Base-by-base conservation (phyloP, 2,113 vertebrate species). In the Rhinichthys klamathensis region DNA sequence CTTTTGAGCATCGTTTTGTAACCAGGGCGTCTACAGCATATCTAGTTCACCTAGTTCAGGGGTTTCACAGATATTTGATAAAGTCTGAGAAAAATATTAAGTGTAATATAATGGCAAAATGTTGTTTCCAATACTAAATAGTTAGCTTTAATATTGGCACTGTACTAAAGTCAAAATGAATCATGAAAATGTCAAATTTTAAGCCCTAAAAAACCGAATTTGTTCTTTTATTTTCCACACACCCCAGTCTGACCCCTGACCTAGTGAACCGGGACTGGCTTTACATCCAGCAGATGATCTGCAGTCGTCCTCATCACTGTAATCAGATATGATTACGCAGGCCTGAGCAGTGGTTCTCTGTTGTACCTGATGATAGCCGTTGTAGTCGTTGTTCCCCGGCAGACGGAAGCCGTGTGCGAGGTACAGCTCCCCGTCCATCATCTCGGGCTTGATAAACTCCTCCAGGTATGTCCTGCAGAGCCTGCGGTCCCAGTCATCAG, bases 401-500 rank as follows among this genome's bases (percentile, higher is more conserved):
- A 98, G 86, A 0, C 91, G 95, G 89, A 99, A 99, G 1, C 97
- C 96, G 9, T 97, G 96, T 0, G 97, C 97, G 2, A 99, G 93
- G 44, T 73, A 88, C 56, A 97, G 87, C 32, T 97, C 97, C 80
- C 97, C 97, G 88, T 97, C 97, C 91, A 99, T 90, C 96, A 99
- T 97, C 93, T 98, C 97, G 0, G 96, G 95, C 82, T 94, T 96
- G 83, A 99, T 96, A 72, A 95, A 98, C 92, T 99, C 97, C 75
- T 97, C 96, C 91, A 99, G 90, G 41, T 41, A 41, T 8, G 41
- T 41, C 41, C 41, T 41, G 41, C 41, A 41, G 41, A 51, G 4
- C 49, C 46, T 49, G 46, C 46, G 46, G 46, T 49, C 13, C 46
- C 13, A 51, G 49, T 51, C 49, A 51, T 51, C 13, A 4, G 49